Evolutionary conservation across 2,888 invertebrate species (phyloP).

Genomic region (Lypha dubia): DNA sequence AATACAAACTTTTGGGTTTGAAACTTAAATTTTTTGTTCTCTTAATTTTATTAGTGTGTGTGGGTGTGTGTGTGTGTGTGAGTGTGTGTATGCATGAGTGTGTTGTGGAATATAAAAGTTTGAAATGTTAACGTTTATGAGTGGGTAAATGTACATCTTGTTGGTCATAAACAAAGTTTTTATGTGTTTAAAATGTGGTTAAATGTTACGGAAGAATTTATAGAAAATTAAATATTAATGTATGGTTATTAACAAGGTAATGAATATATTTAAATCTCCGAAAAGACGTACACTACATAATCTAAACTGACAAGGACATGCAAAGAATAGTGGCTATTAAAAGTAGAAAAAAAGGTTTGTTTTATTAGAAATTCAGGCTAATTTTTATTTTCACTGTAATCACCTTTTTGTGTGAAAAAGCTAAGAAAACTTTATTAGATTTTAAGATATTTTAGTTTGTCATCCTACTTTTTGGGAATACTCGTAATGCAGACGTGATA

Average conservation of each 20-base stretch:
- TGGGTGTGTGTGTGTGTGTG: background rate
- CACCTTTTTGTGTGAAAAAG: no score
- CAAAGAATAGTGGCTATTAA: constrained; percentile 13
- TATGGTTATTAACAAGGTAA: constrained; percentile 68
- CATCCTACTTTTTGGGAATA: background rate
- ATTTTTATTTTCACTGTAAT: constrained; percentile 29
- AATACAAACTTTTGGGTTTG: constrained; percentile 50
- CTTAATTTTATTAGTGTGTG: constrained; percentile 45
- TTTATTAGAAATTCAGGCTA: constrained; percentile 5
- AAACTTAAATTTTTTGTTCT: constrained; percentile 27
- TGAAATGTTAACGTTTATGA: constrained; percentile 44
- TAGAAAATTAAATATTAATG: constrained; percentile 72
- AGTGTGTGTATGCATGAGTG: background rate
- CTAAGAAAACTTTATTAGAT: background rate
- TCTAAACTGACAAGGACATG: constrained; percentile 44
- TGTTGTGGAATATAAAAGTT: constrained; percentile 4
- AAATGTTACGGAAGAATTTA: constrained; percentile 71
- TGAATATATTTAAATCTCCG: constrained; percentile 56
- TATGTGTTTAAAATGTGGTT: constrained; percentile 71
- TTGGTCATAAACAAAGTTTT: constrained; percentile 70
- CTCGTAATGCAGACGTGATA: background rate
- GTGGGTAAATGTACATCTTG: constrained; percentile 70
- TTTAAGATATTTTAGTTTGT: background rate
- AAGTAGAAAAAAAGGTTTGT: background rate
- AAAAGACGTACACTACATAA: constrained; percentile 13